phyloP scores from a whole-genome alignment of 2,113 vertebrate species.

The Callionymus lyra region DNA sequence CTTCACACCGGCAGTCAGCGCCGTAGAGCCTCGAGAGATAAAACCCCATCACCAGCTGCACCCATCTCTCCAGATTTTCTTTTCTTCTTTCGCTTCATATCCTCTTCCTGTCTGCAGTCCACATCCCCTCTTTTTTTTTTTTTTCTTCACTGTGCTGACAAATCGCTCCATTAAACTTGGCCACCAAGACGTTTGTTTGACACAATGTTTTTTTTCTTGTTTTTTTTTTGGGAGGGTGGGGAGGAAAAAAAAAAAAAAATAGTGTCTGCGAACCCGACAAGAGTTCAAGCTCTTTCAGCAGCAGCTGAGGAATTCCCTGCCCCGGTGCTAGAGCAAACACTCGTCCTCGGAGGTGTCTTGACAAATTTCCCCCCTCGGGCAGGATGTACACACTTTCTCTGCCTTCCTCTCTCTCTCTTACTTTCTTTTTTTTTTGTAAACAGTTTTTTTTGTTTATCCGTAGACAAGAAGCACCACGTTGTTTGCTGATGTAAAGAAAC shows the following conservation, averaged over 20 bases:
- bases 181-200: slow-evolving; percentile 30
- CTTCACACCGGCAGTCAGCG: slow-evolving; percentile 50
- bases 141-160: slow-evolving; percentile 22
- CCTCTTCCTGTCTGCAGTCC: slow-evolving; percentile 28
- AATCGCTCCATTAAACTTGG: slow-evolving; percentile 12
- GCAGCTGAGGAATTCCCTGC: slow-evolving; percentile 73
- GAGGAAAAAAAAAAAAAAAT: too few relatives aligned
- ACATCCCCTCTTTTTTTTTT: slow-evolving; percentile 14
- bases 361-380: slow-evolving; percentile 48
- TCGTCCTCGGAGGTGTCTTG: slow-evolving; percentile 56
- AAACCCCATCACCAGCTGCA: slow-evolving; percentile 80
- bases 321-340: slow-evolving; percentile 79
- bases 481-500: too few relatives aligned
- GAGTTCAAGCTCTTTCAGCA: slow-evolving; percentile 59
- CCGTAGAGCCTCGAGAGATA: slow-evolving; percentile 59
- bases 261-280: slow-evolving; percentile 34
- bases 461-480: slow-evolving; percentile 27
- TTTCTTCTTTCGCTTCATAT: too few relatives aligned
- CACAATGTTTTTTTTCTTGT: slow-evolving; percentile 23
- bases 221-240: slow-evolving; percentile 7
- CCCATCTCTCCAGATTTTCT: slow-evolving; percentile 68
- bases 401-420: not conserved
- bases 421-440: slow-evolving; percentile 1
- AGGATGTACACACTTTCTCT: slow-evolving; percentile 13
- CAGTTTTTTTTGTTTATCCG: slow-evolving; percentile 1